Evolutionary conservation across 1,140 invertebrate genomes (phyloP), one percentile per base, ranked within the genome.

Genomic region (Galendromus occidentalis): DNA sequence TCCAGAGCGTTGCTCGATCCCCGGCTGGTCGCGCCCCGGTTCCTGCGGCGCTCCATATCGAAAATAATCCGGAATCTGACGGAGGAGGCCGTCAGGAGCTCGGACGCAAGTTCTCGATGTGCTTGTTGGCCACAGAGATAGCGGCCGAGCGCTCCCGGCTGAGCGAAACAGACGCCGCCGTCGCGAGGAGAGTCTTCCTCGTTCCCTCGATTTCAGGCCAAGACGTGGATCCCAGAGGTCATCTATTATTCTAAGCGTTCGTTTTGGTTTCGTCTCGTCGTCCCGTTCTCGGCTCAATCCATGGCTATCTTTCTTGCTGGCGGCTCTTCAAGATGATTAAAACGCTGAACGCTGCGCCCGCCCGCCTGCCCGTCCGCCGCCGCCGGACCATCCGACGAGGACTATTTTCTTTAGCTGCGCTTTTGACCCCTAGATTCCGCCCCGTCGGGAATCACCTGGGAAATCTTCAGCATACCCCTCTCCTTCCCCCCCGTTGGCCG

Each of bases 241-340:
- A 59, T 59, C 51, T 59, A 59, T 59, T 59, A 59, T 59, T 59
- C 51, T 39, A 9, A 39, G 33, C 33, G 33, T 25, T 33, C 33
- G 2, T 59, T 33, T 59, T 22, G 45, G 18, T 14, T 28, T 47
- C 45, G 4, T 47, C 28, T 47, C 45, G 45, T 47, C 28, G 4
- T 47, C 42, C n/a, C 45, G 18, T 22, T 28, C 17, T 47, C 33
- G 33, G 33, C 33, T 39, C n/a, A n/a, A n/a, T n/a, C 4, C 33
- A 39, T 9, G 33, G 33, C 33, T 39, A 39, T 39, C 45, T 47
- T 22, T 47, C 18, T 28, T 47, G 45, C 18, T 28, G 51, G 17
- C 33, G 51, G 51, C 51, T 59, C 51, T 59, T 59, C 51, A 59
- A 59, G 51, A 59, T 59, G 51, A 59, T 59, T 59, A 59, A 59